Evolutionary conservation across 2,113 vertebrate species (phyloP).

Genomic region (Emydocephalus ijimae): DNA sequence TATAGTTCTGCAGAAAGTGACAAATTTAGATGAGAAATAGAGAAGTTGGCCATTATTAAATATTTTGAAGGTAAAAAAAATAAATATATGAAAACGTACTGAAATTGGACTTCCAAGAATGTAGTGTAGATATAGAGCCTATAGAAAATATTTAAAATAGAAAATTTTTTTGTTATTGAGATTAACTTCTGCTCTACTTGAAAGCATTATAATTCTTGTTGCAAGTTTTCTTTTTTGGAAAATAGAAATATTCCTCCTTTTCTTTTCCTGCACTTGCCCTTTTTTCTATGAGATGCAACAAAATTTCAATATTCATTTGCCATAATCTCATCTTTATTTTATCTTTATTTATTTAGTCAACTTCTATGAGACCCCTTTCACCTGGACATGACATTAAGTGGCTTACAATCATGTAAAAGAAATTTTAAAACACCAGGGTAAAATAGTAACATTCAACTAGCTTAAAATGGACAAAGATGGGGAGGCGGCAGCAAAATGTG

Average conservation of each 20-base stretch:
- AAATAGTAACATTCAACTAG: neutral
- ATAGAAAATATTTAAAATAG: neutral
- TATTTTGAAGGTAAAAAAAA: neutral
- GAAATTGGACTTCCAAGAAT: neutral
- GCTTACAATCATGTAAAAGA: too few relatives aligned
- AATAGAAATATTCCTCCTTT: neutral
- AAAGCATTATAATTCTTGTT: too few relatives aligned
- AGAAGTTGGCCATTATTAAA: neutral
- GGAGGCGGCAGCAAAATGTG: neutral
- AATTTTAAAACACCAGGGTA: neutral
- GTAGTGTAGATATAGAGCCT: neutral
- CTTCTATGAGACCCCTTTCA: too few relatives aligned
- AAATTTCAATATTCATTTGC: neutral
- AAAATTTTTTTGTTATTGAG: neutral
- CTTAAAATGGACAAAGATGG: neutral
- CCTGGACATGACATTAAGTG: too few relatives aligned
- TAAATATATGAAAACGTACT: too few relatives aligned
- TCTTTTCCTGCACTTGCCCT: neutral
- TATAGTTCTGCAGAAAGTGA: neutral
- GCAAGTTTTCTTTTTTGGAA: too few relatives aligned
- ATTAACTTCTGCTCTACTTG: too few relatives aligned
- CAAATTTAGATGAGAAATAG: neutral
- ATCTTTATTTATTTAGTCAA: too few relatives aligned
- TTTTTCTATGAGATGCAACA: neutral
- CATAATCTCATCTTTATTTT: neutral